Conservation (phyloP, 2,797 vertebrate genomes). For the Gymnothorax reevesii region DNA sequence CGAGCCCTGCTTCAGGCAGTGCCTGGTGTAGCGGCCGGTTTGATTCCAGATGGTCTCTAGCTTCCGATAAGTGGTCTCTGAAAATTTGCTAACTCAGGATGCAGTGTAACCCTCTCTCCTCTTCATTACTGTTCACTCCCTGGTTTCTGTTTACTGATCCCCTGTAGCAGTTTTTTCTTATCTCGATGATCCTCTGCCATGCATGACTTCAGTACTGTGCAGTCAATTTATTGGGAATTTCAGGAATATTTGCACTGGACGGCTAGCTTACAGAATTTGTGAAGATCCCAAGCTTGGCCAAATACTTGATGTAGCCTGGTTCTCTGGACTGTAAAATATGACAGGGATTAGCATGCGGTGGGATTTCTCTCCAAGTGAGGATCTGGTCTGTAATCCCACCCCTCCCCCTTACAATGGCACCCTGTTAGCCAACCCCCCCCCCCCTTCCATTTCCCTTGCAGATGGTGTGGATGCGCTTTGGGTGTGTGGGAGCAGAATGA, state of each 20-base stretch:
- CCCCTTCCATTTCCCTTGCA: conserved; percentile 61
- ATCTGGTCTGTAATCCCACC: conserved; percentile 76
- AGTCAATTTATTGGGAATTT: conserved; percentile 44
- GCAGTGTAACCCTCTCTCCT: not conserved
- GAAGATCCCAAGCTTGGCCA: conserved; percentile 51
- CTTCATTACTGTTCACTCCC: not conserved
- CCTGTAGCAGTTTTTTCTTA: not conserved
- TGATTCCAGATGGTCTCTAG: no score
- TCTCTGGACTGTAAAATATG: conserved; percentile 56
- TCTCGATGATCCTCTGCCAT: not conserved
- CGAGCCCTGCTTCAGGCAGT: no score
- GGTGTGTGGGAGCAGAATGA: conserved; percentile 63
- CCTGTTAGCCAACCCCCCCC: conserved; percentile 38
- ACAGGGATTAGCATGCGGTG: conserved; percentile 68
- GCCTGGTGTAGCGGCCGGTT: no score
- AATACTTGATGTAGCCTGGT: conserved; percentile 27
- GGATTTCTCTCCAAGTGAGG: conserved; percentile 77
- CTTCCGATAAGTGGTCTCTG: not conserved
- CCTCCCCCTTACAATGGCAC: conserved; percentile 20
- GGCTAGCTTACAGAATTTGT: conserved; percentile 51
- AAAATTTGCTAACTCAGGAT: not conserved
- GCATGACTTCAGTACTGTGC: not conserved
- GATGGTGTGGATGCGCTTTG: conserved; percentile 57
- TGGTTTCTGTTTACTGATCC: not conserved
- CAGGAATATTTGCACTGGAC: conserved; percentile 45